phyloP scores from a whole-genome alignment of 2,888 invertebrate genomes.

The Drosophila anomalata region DNA sequence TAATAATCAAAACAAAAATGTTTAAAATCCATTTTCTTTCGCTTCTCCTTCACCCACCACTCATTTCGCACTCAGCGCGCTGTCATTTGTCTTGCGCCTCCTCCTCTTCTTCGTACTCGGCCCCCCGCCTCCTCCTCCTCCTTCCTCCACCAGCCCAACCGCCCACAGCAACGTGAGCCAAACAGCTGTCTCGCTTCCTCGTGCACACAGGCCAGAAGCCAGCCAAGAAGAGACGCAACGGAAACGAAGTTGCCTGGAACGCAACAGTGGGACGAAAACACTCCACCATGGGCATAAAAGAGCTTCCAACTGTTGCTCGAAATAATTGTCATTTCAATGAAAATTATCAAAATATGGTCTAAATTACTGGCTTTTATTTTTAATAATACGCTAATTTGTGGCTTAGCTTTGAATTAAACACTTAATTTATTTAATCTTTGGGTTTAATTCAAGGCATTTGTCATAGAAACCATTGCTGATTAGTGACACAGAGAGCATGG shows the following conservation, averaged over 20 bases:
- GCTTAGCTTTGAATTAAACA: background rate
- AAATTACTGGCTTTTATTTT: too few relatives aligned
- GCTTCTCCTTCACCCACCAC: slow-evolving; percentile 60
- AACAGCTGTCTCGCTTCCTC: slow-evolving; percentile 73
- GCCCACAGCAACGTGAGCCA: slow-evolving; percentile 20
- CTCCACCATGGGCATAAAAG: background rate
- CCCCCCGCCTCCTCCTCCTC: slow-evolving; percentile 29
- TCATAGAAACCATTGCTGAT: background rate
- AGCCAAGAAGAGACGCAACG: slow-evolving; percentile 36
- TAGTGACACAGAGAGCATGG: background rate
- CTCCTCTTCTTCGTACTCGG: slow-evolving; percentile 54
- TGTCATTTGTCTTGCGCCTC: slow-evolving; percentile 71
- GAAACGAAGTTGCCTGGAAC: slow-evolving; percentile 41
- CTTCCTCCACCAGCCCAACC: slow-evolving; percentile 44
- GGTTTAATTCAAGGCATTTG: background rate
- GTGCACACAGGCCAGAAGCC: slow-evolving; percentile 27
- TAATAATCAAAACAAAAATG: slow-evolving; percentile 81
- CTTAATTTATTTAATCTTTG: background rate
- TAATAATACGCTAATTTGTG: too few relatives aligned
- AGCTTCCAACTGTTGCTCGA: background rate
- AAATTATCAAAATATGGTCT: too few relatives aligned
- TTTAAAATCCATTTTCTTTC: slow-evolving; percentile 79
- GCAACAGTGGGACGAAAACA: slow-evolving; percentile 54
- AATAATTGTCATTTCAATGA: background rate
- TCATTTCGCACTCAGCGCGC: slow-evolving; percentile 48